Conservation (phyloP, 2,113 vertebrate genomes). For the Salvelinus fontinalis region DNA sequence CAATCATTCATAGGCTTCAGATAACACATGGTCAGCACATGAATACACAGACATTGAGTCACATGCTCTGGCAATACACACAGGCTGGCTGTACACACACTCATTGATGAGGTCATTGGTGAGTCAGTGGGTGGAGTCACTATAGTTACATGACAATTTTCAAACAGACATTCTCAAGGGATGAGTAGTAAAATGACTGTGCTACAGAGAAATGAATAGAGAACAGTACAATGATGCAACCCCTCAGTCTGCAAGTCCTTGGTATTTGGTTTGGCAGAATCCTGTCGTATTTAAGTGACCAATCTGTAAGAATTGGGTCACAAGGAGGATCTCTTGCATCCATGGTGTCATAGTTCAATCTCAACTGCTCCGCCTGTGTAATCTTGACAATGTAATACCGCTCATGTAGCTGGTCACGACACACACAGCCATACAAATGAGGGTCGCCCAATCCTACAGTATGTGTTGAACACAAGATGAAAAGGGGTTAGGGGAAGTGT, state of each 20-base stretch:
- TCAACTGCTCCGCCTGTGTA: background rate
- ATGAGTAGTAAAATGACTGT: background rate
- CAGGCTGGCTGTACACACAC: conserved; percentile 40
- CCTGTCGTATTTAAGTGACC: background rate
- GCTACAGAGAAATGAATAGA: too few species aligned
- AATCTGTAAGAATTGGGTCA: conserved; percentile 5
- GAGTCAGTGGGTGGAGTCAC: conserved; percentile 48
- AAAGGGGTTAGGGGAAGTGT: background rate
- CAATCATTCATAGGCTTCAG: too few species aligned
- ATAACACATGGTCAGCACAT: background rate
- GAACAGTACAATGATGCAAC: too few species aligned
- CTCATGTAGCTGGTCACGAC: background rate
- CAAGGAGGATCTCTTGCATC: background rate
- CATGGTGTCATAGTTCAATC: background rate
- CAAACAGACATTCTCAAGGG: background rate
- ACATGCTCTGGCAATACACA: conserved; percentile 27
- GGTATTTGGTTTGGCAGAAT: background rate
- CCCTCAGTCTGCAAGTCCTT: background rate
- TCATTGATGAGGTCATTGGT: conserved; percentile 40
- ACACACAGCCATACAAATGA: background rate
- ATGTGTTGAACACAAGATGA: background rate
- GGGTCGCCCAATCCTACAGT: background rate
- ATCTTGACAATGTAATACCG: background rate
- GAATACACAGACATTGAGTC: conserved; percentile 58
- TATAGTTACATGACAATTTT: background rate